These are phyloP conservation scores for Siniperca obscura DNA, from an alignment of 2,797 vertebrate genomes.

Conservation along the genomic window DNA sequence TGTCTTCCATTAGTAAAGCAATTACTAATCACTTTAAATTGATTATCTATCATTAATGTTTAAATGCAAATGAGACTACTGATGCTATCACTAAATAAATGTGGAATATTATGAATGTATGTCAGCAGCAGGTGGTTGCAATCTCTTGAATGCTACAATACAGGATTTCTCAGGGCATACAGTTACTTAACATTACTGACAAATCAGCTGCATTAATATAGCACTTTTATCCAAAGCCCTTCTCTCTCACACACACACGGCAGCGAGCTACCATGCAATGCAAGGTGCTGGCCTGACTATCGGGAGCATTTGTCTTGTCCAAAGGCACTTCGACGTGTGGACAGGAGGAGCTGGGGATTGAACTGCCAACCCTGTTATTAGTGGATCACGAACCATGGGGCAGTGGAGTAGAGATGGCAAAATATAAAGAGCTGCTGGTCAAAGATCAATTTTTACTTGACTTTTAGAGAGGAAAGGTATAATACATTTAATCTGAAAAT, in stretches of 20 bases:
- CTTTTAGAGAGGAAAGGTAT: neutral
- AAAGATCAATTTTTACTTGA: neutral
- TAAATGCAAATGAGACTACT: neutral
- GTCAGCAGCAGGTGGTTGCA: neutral
- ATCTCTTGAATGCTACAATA: neutral
- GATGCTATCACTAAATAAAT: neutral
- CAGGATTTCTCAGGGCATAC: neutral
- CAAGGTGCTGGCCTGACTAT: too few species aligned
- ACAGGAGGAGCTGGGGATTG: too few species aligned
- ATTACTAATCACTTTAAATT: neutral
- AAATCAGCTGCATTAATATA: neutral
- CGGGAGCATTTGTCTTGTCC: too few species aligned
- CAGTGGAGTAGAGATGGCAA: neutral
- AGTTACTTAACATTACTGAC: neutral
- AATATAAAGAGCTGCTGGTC: neutral
- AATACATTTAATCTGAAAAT: constrained; percentile 1
- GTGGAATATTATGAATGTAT: neutral
- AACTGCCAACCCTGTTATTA: too few species aligned
- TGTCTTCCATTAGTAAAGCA: neutral
- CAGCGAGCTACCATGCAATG: too few species aligned
- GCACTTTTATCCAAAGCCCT: too few species aligned
- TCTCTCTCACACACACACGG: too few species aligned
- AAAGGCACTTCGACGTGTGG: too few species aligned
- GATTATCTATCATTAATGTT: neutral
- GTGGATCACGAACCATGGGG: too few species aligned